These are phyloP conservation scores for Pteronotus mesoamericanus DNA, from an alignment of 2,797 vertebrate species.

Conservation along the genomic window DNA sequence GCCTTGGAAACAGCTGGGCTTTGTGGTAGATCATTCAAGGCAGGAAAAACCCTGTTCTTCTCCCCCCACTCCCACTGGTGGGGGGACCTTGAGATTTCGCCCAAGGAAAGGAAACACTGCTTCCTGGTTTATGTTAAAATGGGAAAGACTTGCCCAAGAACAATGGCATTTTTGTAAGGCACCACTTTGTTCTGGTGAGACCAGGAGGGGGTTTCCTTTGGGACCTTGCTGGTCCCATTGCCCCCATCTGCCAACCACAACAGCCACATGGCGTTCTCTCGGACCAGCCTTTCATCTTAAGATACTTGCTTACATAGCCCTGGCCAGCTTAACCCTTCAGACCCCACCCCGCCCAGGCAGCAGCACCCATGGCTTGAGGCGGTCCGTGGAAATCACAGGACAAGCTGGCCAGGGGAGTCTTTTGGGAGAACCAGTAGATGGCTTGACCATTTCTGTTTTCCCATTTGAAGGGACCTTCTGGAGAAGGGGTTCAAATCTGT, in stretches of 20 bases:
- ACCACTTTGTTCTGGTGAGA: conserved; percentile 76
- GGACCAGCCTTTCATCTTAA: conserved; percentile 72
- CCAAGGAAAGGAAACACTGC: conserved; percentile 71
- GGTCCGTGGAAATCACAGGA: not conserved
- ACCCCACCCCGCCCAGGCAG: not conserved
- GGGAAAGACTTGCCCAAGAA: conserved; percentile 75
- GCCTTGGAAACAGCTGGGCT: not conserved
- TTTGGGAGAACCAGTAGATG: not conserved
- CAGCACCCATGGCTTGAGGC: not conserved
- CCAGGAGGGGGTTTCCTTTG: conserved; percentile 76
- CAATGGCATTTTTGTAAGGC: conserved; percentile 75
- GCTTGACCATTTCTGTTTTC: not conserved
- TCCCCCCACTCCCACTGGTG: conserved; percentile 28
- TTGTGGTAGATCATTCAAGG: conserved; percentile 14
- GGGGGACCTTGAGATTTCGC: conserved; percentile 67
- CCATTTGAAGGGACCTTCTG: not conserved
- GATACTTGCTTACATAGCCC: not conserved
- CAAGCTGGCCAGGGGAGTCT: not conserved
- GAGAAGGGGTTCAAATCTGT: not conserved
- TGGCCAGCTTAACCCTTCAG: conserved; percentile 57
- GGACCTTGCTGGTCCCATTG: conserved; percentile 67
- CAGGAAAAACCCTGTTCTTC: conserved; percentile 54
- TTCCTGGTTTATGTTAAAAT: conserved; percentile 77
- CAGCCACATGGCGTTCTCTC: conserved; percentile 68
- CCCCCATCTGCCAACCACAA: conserved; percentile 75